phyloP scores from a whole-genome alignment of 1,140 invertebrate species.

The Sitophilus oryzae region DNA sequence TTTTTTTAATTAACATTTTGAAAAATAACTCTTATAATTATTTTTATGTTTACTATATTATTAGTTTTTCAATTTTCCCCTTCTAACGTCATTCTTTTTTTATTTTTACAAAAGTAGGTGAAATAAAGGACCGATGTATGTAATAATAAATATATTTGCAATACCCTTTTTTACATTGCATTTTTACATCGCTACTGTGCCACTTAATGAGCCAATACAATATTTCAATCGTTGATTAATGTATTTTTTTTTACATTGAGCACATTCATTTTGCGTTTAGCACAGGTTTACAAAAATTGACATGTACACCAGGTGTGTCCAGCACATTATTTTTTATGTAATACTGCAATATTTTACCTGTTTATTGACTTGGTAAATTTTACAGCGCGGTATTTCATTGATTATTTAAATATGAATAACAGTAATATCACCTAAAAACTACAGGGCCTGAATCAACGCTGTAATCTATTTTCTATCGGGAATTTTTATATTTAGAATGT shows the following conservation, averaged over 20 bases:
- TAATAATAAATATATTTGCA: background rate
- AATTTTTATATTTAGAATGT: background rate
- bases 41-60: too few relatives aligned
- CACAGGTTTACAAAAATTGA: background rate
- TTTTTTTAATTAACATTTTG: too few relatives aligned
- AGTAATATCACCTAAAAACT: too few relatives aligned
- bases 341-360: background rate
- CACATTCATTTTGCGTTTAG: background rate
- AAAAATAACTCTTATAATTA: too few relatives aligned
- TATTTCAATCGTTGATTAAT: background rate
- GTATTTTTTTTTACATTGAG: background rate
- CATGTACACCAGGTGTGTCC: background rate
- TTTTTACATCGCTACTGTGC: background rate
- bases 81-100: too few relatives aligned
- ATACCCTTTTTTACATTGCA: background rate
- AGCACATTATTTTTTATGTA: background rate
- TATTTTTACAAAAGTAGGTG: too few relatives aligned
- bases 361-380: background rate
- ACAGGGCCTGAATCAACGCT: background rate
- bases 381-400: too few relatives aligned
- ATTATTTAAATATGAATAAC: too few relatives aligned
- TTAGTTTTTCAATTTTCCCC: too few relatives aligned
- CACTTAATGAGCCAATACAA: background rate
- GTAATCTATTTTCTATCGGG: background rate
- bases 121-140: too few relatives aligned